Percentiles rank a stretch among this genome's conserved stretches.
phyloP scores from a whole-genome alignment of 2,797 vertebrate genomes.

The Erethizon dorsatum region DNA sequence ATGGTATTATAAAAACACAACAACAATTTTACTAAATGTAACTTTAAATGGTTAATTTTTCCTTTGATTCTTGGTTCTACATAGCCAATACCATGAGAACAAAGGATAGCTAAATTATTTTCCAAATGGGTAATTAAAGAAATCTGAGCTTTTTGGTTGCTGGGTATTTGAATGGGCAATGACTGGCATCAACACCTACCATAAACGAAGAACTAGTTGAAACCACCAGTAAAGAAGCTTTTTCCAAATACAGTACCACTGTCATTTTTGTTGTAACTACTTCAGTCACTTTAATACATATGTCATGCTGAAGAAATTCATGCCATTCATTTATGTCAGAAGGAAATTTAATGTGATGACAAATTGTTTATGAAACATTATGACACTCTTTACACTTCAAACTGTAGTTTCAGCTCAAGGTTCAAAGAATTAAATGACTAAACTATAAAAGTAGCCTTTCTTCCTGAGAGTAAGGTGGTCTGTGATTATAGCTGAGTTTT shows the following conservation, averaged over 20 bases:
- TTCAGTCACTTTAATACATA: background rate
- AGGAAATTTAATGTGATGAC: constrained; percentile 33
- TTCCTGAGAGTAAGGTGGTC: background rate
- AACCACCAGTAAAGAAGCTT: background rate
- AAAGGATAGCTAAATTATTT: background rate
- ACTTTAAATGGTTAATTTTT: constrained; percentile 62
- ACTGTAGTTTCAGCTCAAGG: background rate
- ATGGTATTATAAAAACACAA: background rate
- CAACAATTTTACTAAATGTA: constrained; percentile 4
- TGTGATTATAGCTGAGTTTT: constrained; percentile 13
- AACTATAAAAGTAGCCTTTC: background rate
- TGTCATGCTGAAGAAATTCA: constrained; percentile 31
- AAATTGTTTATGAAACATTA: background rate
- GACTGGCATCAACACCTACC: background rate
- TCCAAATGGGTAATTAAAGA: constrained; percentile 35
- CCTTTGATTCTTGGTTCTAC: background rate
- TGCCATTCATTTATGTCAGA: constrained; percentile 25
- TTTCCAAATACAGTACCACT: background rate
- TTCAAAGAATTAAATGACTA: constrained; percentile 39
- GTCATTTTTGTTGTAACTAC: background rate
- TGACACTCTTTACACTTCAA: background rate
- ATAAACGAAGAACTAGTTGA: background rate
- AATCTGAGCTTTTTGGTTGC: background rate
- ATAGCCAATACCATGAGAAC: background rate
- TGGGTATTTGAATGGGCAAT: background rate